These are phyloP conservation scores for Hypothenemus hampei DNA, from an alignment of 1,140 invertebrate genomes.

Conservation along the genomic window DNA sequence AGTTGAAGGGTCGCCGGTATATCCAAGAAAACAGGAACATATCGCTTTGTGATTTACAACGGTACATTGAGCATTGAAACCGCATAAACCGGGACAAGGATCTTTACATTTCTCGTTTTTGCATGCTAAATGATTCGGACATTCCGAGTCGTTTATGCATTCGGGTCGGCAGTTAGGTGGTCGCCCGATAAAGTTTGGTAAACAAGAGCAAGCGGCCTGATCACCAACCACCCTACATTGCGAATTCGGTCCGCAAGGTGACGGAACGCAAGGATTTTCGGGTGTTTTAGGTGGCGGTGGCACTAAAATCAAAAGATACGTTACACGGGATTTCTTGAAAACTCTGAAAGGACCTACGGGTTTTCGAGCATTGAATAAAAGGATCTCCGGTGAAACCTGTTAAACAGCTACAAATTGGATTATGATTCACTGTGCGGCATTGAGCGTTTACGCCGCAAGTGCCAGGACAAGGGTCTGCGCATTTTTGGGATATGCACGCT, in stretches of 20 bases:
- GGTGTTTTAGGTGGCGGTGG: slow-evolving; percentile 37
- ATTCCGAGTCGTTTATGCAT: slow-evolving; percentile 70
- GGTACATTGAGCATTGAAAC: slow-evolving; percentile 64
- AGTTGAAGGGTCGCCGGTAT: slow-evolving; percentile 70
- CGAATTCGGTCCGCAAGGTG: slow-evolving; percentile 72
- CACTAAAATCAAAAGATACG: slow-evolving; percentile 35
- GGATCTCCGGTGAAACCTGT: slow-evolving; percentile 73
- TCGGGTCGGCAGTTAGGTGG: slow-evolving; percentile 76
- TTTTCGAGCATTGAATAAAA: slow-evolving; percentile 60
- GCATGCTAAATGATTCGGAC: slow-evolving; percentile 67
- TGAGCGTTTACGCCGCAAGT: slow-evolving; percentile 75
- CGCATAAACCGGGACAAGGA: slow-evolving; percentile 75
- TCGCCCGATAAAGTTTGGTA: slow-evolving; percentile 66
- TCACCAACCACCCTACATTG: slow-evolving; percentile 66
- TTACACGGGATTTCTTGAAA: not conserved
- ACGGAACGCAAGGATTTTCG: slow-evolving; percentile 64
- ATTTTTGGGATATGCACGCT: slow-evolving; percentile 77
- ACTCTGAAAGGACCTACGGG: slow-evolving; percentile 35
- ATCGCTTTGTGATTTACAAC: slow-evolving; percentile 72
- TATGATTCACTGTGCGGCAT: slow-evolving; percentile 79
- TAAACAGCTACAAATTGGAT: slow-evolving; percentile 74
- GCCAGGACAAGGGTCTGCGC: slow-evolving; percentile 73
- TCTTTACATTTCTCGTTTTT: slow-evolving; percentile 73
- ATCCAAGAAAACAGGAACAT: slow-evolving; percentile 66
- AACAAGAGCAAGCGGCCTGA: slow-evolving; percentile 70